Conservation (phyloP, 92 coral and sea anemone genomes). For the Phymanthus crucifer region DNA sequence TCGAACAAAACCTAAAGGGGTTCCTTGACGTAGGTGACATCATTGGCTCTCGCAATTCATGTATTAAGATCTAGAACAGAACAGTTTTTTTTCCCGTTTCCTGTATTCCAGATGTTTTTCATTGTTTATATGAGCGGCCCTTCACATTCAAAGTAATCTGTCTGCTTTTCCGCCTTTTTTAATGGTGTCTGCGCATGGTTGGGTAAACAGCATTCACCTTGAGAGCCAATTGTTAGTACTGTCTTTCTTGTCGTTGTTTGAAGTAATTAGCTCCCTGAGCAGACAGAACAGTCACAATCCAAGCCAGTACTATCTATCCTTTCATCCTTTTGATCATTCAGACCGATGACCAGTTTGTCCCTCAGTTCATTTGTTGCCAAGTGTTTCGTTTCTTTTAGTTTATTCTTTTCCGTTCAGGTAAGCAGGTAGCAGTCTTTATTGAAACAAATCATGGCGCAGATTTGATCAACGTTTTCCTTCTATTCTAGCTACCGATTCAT, state of each 20-base stretch:
- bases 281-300: neutral
- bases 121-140: neutral
- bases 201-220: neutral
- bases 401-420: neutral
- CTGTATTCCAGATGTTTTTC: constrained; percentile 4
- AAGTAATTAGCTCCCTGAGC: neutral
- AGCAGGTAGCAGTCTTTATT: neutral
- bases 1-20: neutral
- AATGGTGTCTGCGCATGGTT: constrained; percentile 14
- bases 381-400: neutral
- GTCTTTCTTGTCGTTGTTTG: neutral
- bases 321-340: neutral
- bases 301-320: neutral
- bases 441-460: neutral
- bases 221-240: neutral
- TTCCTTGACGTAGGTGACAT: neutral
- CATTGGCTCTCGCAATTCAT: constrained; percentile 18
- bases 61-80: too few relatives aligned
- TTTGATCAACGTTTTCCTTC: neutral
- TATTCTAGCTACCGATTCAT: neutral
- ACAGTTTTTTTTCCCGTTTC: constrained; percentile 12
- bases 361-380: neutral
- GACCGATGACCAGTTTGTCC: neutral
- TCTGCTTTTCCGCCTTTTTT: neutral
- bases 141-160: constrained; percentile 9